Evolutionary conservation across 2,888 invertebrate species (phyloP), one percentile per base, ranked within the genome.

Genomic region (Cryptops parisi): DNA sequence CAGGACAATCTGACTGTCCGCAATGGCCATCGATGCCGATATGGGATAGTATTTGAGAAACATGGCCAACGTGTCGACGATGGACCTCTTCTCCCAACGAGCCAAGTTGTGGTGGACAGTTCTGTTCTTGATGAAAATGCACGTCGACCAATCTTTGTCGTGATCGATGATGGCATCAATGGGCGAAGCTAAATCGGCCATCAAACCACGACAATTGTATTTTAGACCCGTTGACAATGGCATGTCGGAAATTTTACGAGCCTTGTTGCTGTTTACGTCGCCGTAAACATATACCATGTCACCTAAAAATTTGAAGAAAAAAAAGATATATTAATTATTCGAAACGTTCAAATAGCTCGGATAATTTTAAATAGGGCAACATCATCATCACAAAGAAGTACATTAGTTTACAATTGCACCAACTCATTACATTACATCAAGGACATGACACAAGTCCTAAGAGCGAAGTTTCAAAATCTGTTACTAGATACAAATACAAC

Each of bases 81-180:
- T 57, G 41, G 57, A 57, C 3, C 57, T 23, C 27, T 57, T 57
- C 44, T 57, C 57, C 57, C 57, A 57, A 21, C 57, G 48, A 22
- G 57, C 57, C 50, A 57, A 39, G 33, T 57, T 57, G 57, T 57
- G 57, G 43, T 65, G 69, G 59, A 71, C 71, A 58, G 70, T 74
- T 38, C 64, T 73, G 39, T 71, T 71, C 60, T 64, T 74, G 58
- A 73, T 75, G 72, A 75, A 75, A 63, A 65, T 76, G 33, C 76
- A 77, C 63, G 57, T 57, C 2, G 57, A 57, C 57, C 57, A 57
- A 43, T 57, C 57, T 46, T 57, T 57, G 55, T 57, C 57, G 55
- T 57, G 57, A 44, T 57, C 57, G 23, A 57, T 52, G 47, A 57
- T 57, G 47, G 57, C 55, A 51, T 57, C 57, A 39, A 57, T 57